phyloP scores from a whole-genome alignment of 1,140 invertebrate species.

The Drosophila paulistorum region DNA sequence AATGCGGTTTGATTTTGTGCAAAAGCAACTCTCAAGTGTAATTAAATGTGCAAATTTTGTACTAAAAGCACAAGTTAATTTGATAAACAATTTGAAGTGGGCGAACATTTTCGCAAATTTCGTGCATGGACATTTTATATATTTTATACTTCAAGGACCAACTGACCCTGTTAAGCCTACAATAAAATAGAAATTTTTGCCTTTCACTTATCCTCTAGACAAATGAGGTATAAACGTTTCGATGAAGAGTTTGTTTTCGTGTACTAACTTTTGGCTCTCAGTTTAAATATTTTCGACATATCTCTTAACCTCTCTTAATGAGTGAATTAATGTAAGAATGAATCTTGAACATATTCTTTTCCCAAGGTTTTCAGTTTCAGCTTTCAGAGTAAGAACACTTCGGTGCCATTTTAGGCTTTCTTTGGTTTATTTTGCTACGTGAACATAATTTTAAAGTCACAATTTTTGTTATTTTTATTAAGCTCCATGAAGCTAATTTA shows the following conservation, averaged over 20 bases:
- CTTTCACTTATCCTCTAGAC: no score
- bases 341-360: no score
- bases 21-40: slow-evolving; percentile 63
- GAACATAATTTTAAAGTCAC: slow-evolving; percentile 48
- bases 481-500: slow-evolving; percentile 17
- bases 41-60: slow-evolving; percentile 58
- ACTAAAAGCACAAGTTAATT: slow-evolving; percentile 51
- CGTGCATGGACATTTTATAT: neutral
- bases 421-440: slow-evolving; percentile 47
- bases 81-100: slow-evolving; percentile 42
- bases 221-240: neutral
- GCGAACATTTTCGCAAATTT: neutral
- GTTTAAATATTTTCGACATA: no score
- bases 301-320: no score
- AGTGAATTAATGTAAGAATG: no score
- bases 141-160: neutral
- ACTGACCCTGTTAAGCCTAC: slow-evolving; percentile 1
- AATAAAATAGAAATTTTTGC: neutral
- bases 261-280: no score
- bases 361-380: neutral
- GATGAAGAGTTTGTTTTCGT: neutral
- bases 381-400: neutral
- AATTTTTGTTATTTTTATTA: slow-evolving; percentile 17
- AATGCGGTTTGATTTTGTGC: slow-evolving; percentile 71
- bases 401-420: slow-evolving; percentile 11